These are phyloP conservation scores for Leptinotarsa rubiginosa DNA, from an alignment of 2,888 invertebrate genomes.

Conservation along the genomic window DNA sequence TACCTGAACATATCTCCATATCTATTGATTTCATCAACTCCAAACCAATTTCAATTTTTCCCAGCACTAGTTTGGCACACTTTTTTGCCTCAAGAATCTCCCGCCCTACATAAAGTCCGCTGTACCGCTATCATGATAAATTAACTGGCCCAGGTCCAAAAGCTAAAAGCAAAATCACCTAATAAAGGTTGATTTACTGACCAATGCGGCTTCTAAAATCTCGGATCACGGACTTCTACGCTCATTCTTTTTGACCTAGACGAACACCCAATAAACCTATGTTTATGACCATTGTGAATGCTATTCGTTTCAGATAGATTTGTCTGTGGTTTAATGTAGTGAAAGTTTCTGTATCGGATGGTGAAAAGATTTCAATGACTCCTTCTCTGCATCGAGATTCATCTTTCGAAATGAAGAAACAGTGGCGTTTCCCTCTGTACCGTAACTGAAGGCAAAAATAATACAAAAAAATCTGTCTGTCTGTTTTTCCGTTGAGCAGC, in stretches of 20 bases:
- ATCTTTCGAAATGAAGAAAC: background rate
- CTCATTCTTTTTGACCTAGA: constrained; percentile 26
- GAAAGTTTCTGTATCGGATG: constrained; percentile 1
- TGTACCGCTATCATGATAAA: constrained; percentile 33
- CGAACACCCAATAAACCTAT: constrained; percentile 21
- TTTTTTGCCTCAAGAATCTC: background rate
- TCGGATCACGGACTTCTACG: constrained; percentile 42
- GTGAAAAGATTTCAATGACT: background rate
- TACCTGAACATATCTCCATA: too few species aligned
- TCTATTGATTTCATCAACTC: background rate
- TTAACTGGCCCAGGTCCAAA: constrained; percentile 39
- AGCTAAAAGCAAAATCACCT: constrained; percentile 49
- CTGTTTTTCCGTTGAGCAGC: too few species aligned
- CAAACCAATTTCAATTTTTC: background rate
- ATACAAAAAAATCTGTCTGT: too few species aligned
- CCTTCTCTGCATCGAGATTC: background rate
- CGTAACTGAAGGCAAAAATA: too few species aligned
- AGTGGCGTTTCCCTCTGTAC: too few species aligned
- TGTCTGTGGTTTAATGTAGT: constrained; percentile 4
- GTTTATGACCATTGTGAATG: constrained; percentile 1
- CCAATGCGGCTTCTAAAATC: constrained; percentile 44
- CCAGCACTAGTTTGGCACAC: background rate
- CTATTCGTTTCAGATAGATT: background rate
- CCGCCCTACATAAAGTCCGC: constrained; percentile 29
- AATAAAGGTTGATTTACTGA: constrained; percentile 55